These are phyloP conservation scores for Caenorhabditis sp. DNA, from an alignment of 2,888 invertebrate genomes.

Conservation along the genomic window DNA sequence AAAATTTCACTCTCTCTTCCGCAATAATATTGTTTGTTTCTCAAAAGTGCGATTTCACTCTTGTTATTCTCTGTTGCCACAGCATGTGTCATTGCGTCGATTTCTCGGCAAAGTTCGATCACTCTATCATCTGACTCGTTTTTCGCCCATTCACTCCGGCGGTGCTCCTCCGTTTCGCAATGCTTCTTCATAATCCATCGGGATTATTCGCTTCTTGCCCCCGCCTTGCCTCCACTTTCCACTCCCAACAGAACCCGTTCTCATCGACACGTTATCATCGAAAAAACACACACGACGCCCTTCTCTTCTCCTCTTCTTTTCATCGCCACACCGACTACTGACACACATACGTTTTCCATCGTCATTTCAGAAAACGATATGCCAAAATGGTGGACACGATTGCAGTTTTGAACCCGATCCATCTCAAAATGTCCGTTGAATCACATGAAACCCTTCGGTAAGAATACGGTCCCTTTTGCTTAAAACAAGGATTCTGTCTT, in stretches of 20 bases:
- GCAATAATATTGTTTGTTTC: no score
- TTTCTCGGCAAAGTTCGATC: constrained; percentile 15
- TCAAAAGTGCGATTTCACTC: constrained; percentile 11
- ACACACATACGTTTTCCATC: constrained; percentile 1
- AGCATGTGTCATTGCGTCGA: constrained; percentile 13
- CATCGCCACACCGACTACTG: neutral
- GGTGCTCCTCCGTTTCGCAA: constrained; percentile 6
- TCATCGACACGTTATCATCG: constrained; percentile 20
- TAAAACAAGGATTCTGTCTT: no score
- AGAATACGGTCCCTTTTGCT: no score
- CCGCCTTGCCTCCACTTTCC: neutral
- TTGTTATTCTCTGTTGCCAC: constrained; percentile 11
- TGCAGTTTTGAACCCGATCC: constrained; percentile 37
- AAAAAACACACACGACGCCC: constrained; percentile 28
- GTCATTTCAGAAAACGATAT: constrained; percentile 14
- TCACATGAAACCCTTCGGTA: no score
- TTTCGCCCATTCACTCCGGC: neutral
- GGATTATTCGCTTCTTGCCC: constrained; percentile 8
- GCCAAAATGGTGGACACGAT: constrained; percentile 43
- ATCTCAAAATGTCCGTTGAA: constrained; percentile 38
- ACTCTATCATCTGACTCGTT: constrained; percentile 27
- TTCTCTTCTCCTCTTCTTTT: neutral
- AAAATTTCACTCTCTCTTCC: no score
- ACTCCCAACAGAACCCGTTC: constrained; percentile 26
- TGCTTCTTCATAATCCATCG: constrained; percentile 8